Evolutionary conservation across 2,888 invertebrate species (phyloP).

Genomic region (Beris morrisii): DNA sequence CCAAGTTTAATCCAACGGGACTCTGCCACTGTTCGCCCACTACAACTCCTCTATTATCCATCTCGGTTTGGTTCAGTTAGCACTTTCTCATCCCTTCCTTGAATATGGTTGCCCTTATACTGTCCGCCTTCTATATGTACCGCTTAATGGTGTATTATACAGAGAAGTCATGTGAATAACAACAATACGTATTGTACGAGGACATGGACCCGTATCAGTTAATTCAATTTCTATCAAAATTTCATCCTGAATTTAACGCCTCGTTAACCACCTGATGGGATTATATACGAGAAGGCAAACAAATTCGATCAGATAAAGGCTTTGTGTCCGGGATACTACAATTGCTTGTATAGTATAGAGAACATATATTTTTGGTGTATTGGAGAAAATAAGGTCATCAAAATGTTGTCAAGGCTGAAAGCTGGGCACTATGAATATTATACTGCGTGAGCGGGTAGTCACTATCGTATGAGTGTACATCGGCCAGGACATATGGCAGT

Average conservation of each 20-base stretch:
- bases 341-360: neutral
- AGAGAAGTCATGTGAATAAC: conserved; percentile 28
- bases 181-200: conserved; percentile 14
- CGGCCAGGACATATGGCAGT: too few relatives aligned
- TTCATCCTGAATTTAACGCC: conserved; percentile 36
- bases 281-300: conserved; percentile 38
- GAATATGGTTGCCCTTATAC: too few relatives aligned
- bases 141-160: conserved; percentile 10
- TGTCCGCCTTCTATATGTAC: conserved; percentile 9
- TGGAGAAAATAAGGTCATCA: too few relatives aligned
- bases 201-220: conserved; percentile 31
- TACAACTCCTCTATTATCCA: neutral
- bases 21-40: too few relatives aligned
- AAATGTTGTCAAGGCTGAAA: too few relatives aligned
- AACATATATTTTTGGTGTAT: too few relatives aligned
- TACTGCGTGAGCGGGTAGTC: too few relatives aligned
- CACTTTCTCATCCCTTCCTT: conserved; percentile 6
- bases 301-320: conserved; percentile 39
- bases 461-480: too few relatives aligned
- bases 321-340: conserved; percentile 27
- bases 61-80: conserved; percentile 23
- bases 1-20: too few relatives aligned
- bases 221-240: conserved; percentile 35
- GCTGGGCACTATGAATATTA: too few relatives aligned
- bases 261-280: conserved; percentile 39